These are phyloP conservation scores for Orgyia antiqua DNA, from an alignment of 2,888 invertebrate species.

Conservation along the genomic window DNA sequence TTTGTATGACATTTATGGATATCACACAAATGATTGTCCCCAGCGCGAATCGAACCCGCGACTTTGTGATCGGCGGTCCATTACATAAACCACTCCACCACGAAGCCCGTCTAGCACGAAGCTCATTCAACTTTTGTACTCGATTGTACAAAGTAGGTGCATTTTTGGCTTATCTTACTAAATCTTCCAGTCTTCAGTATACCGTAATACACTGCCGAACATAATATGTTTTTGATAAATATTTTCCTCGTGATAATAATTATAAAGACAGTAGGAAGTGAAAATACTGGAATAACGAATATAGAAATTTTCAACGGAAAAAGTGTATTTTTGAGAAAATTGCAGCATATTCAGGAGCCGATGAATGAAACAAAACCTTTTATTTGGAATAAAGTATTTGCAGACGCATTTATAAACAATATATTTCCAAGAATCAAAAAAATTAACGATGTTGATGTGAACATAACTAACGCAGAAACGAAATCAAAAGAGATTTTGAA, in stretches of 20 bases:
- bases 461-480: slow-evolving; percentile 13
- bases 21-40: no score
- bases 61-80: no score
- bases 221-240: slow-evolving; percentile 50
- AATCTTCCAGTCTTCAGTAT: slow-evolving; percentile 56
- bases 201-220: slow-evolving; percentile 36
- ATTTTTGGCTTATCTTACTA: slow-evolving; percentile 47
- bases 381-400: slow-evolving; percentile 61
- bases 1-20: no score
- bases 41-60: no score
- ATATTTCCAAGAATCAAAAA: slow-evolving; percentile 41
- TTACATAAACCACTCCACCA: no score
- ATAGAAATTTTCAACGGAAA: slow-evolving; percentile 37
- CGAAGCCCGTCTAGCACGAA: no score
- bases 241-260: slow-evolving; percentile 45
- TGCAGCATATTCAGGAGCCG: slow-evolving; percentile 46
- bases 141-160: slow-evolving; percentile 42
- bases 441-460: slow-evolving; percentile 22
- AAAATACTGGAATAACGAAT: slow-evolving; percentile 28
- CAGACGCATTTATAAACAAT: slow-evolving; percentile 54
- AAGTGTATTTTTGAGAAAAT: slow-evolving; percentile 54
- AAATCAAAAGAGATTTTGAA: slow-evolving; percentile 23
- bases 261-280: slow-evolving; percentile 38
- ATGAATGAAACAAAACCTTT: slow-evolving; percentile 36
- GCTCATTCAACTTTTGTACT: slow-evolving; percentile 22